phyloP scores from a whole-genome alignment of 2,113 vertebrate species.

The Donacobius atricapilla region DNA sequence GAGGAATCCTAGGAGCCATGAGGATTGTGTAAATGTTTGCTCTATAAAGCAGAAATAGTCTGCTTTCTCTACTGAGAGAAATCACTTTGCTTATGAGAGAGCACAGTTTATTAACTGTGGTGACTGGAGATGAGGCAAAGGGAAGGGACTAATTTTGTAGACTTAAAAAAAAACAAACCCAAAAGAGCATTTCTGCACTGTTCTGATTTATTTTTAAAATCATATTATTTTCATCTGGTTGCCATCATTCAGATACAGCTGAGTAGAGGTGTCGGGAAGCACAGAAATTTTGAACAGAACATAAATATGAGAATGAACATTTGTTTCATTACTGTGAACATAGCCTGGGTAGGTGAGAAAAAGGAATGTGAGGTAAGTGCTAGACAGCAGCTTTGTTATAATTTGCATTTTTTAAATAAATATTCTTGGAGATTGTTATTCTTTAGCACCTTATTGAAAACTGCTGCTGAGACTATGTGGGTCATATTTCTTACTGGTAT shows the following conservation, averaged over 20 bases:
- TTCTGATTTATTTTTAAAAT: not conserved
- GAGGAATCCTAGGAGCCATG: not conserved
- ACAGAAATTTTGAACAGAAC: not conserved
- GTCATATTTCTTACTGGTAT: not conserved
- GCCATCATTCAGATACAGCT: not conserved
- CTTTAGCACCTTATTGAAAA: not conserved
- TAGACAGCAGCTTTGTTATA: not conserved
- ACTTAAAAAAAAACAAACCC: not conserved
- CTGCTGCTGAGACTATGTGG: not conserved
- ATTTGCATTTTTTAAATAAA: slow-evolving; percentile 20
- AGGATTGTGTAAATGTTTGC: not conserved
- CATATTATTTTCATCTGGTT: not conserved
- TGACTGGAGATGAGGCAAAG: not conserved
- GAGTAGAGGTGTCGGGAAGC: not conserved
- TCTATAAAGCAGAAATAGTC: not conserved
- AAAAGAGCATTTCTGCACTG: not conserved
- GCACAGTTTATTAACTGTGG: not conserved
- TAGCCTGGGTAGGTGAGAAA: not conserved
- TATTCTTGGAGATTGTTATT: not conserved
- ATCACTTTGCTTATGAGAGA: not conserved
- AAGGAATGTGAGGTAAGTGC: not conserved
- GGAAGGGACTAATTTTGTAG: not conserved
- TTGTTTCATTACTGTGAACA: not conserved
- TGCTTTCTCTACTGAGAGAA: not conserved
- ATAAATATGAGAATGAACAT: not conserved